Percentiles rank a stretch among this genome's conserved stretches.
phyloP scores from a whole-genome alignment of 64 coral and sea anemone species.

The Stichodactyla helianthus region DNA sequence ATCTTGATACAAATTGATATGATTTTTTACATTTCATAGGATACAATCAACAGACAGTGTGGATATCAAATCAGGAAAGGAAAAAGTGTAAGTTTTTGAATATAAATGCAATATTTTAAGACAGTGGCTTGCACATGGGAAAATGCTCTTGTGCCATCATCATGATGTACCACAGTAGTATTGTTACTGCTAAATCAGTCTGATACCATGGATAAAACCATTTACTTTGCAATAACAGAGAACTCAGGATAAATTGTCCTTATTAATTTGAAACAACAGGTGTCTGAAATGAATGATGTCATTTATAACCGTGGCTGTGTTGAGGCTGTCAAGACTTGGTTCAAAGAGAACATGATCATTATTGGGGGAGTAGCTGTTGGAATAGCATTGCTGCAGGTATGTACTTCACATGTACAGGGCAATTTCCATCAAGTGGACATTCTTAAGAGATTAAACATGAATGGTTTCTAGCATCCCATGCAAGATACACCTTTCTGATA shows the following conservation, averaged over 20 bases:
- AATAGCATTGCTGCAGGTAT: slow-evolving; percentile 90
- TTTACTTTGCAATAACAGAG: no score
- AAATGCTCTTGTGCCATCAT: no score
- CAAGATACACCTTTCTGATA: no score
- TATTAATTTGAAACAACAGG: not conserved
- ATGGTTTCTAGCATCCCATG: no score
- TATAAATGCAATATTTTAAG: no score
- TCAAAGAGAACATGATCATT: slow-evolving; percentile 91
- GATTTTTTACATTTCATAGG: slow-evolving; percentile 32
- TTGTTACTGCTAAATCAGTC: no score
- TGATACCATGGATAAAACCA: no score
- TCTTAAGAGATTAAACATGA: no score
- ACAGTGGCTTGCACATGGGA: no score
- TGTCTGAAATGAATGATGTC: slow-evolving; percentile 16
- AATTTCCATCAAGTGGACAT: no score
- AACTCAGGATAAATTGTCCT: not conserved
- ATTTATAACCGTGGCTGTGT: slow-evolving; percentile 84
- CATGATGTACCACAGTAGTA: no score
- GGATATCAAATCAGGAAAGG: slow-evolving; percentile 71
- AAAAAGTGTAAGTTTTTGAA: not conserved
- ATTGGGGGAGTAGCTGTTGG: slow-evolving; percentile 94
- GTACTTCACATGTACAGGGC: not conserved
- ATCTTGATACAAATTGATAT: not conserved
- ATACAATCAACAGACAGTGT: slow-evolving; percentile 89
- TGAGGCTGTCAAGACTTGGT: slow-evolving; percentile 80